These are phyloP conservation scores for Halictus quadricinctus DNA, from an alignment of 2,888 invertebrate genomes.

Conservation along the genomic window DNA sequence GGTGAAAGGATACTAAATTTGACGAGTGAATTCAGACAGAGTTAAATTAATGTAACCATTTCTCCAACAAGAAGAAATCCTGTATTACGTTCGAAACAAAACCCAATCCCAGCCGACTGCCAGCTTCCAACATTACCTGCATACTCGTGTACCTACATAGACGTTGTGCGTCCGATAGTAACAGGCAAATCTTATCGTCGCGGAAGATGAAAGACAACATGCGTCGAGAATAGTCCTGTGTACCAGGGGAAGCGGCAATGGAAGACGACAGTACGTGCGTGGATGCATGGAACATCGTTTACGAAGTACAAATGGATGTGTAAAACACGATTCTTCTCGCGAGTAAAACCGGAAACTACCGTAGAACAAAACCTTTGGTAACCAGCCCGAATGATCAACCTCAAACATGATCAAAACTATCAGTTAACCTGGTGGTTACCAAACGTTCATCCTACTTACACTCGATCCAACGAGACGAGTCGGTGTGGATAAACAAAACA, in stretches of 20 bases:
- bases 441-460: neutral
- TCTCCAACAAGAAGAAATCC: too few species aligned
- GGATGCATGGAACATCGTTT: constrained; percentile 27
- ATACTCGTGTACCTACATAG: constrained; percentile 30
- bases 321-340: neutral
- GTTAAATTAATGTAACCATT: too few species aligned
- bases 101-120: neutral
- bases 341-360: neutral
- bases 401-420: neutral
- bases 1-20: too few species aligned
- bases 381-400: neutral
- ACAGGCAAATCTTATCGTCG: constrained; percentile 34
- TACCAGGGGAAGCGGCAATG: constrained; percentile 40
- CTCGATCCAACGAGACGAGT: too few species aligned
- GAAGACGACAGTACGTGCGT: constrained; percentile 46
- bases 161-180: constrained; percentile 59
- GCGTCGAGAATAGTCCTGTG: constrained; percentile 28
- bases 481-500: neutral
- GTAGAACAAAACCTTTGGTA: neutral
- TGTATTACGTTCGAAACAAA: too few species aligned
- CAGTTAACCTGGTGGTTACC: neutral
- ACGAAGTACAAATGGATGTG: constrained; percentile 7
- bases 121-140: neutral
- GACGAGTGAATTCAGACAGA: too few species aligned
- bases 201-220: constrained; percentile 27